A percentile compares a stretch with the other conserved stretches of the same genome.
These are phyloP conservation scores for Mantis religiosa DNA, from an alignment of 2,888 invertebrate species.

Conservation along the genomic window DNA sequence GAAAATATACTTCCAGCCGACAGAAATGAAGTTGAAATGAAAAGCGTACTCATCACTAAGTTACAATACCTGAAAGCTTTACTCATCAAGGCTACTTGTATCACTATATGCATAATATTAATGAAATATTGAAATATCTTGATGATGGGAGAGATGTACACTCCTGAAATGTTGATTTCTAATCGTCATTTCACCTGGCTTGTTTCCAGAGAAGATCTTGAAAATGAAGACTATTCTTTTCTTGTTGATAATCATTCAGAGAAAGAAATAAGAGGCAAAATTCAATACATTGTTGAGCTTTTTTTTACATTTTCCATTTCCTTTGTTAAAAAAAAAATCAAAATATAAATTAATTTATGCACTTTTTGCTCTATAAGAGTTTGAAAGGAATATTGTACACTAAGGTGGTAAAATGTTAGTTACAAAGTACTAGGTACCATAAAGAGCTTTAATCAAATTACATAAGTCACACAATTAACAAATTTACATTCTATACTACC, in stretches of 20 bases:
- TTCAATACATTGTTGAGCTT: not conserved
- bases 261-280: not conserved
- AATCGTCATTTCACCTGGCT: too few relatives aligned
- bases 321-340: not conserved
- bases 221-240: too few relatives aligned
- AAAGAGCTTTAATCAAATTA: not conserved
- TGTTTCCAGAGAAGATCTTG: too few relatives aligned
- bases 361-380: not conserved
- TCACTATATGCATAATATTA: too few relatives aligned
- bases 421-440: not conserved
- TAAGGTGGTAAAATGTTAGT: not conserved
- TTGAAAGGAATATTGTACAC: not conserved
- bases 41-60: not conserved
- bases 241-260: too few relatives aligned
- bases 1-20: not conserved
- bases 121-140: too few relatives aligned
- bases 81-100: too few relatives aligned
- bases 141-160: too few relatives aligned
- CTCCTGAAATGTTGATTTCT: too few relatives aligned
- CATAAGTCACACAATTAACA: not conserved
- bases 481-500: not conserved
- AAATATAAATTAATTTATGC: not conserved
- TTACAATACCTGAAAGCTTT: too few relatives aligned
- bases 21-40: not conserved
- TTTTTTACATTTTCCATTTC: not conserved